These are phyloP conservation scores for Ennomos fuscantarius DNA, from an alignment of 2,888 invertebrate species.

Conservation along the genomic window DNA sequence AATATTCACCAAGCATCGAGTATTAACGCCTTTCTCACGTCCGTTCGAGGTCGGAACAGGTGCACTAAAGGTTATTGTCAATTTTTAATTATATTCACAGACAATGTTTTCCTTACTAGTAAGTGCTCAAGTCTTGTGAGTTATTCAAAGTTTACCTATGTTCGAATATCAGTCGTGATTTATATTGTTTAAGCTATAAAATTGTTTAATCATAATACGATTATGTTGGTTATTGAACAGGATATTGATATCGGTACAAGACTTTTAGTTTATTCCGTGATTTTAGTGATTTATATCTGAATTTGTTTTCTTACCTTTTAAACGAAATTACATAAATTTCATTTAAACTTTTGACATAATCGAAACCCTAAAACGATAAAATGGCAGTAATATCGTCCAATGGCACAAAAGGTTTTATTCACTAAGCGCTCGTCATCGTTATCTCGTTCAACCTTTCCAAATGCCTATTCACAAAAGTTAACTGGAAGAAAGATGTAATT, in stretches of 20 bases:
- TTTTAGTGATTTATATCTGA: too few species aligned
- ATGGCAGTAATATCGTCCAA: constrained; percentile 5
- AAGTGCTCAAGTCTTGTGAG: constrained; percentile 11
- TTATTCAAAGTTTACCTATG: constrained; percentile 1
- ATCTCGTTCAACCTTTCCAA: constrained; percentile 16
- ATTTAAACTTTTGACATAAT: too few species aligned
- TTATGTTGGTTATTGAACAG: too few species aligned
- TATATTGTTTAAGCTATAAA: neutral
- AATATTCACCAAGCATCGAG: constrained; percentile 18
- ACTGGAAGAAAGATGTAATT: constrained; percentile 16
- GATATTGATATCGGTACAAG: too few species aligned
- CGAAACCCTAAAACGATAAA: constrained; percentile 4
- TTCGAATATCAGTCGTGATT: neutral
- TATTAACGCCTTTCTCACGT: constrained; percentile 34
- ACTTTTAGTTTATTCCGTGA: too few species aligned
- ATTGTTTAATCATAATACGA: neutral
- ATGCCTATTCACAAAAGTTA: constrained; percentile 25
- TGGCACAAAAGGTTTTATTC: constrained; percentile 5
- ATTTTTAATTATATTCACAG: constrained; percentile 25
- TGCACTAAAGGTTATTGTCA: constrained; percentile 28
- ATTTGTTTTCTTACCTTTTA: too few species aligned
- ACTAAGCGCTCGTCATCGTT: constrained; percentile 22
- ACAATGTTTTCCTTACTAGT: constrained; percentile 25
- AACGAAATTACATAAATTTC: too few species aligned
- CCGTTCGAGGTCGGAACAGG: constrained; percentile 23